Conservation (phyloP, 2,888 invertebrate genomes). For the Phrixothrix hirtus region DNA sequence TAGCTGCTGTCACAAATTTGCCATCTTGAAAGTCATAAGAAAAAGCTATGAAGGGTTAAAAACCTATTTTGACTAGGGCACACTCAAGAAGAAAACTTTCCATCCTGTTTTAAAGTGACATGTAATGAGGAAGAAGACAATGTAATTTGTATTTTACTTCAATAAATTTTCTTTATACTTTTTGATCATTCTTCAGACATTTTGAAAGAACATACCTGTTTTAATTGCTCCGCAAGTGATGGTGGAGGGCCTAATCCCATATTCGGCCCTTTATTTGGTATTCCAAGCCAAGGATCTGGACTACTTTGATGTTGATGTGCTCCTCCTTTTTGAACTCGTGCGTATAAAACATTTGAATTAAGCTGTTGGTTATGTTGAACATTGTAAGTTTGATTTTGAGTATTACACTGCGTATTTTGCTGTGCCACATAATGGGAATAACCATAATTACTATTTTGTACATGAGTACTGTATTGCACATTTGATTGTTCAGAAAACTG, state of each 20-base stretch:
- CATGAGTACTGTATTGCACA: slow-evolving; percentile 41
- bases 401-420: slow-evolving; percentile 25
- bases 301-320: slow-evolving; percentile 44
- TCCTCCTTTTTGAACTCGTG: slow-evolving; percentile 61
- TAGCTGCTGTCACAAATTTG: no score
- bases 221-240: slow-evolving; percentile 82
- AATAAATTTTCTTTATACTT: no score
- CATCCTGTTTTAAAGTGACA: no score
- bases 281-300: slow-evolving; percentile 53
- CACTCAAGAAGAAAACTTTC: no score
- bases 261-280: slow-evolving; percentile 43
- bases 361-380: slow-evolving; percentile 32
- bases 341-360: slow-evolving; percentile 52
- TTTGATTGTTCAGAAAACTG: slow-evolving; percentile 37
- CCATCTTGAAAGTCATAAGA: no score
- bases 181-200: no score
- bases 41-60: no score
- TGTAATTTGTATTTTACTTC: no score
- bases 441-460: slow-evolving; percentile 43
- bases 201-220: slow-evolving; percentile 61
- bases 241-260: slow-evolving; percentile 70
- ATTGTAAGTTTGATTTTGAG: slow-evolving; percentile 27
- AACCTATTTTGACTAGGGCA: no score
- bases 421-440: slow-evolving; percentile 37
- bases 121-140: no score